Evolutionary conservation across 2,797 vertebrate genomes (phyloP), one percentile per base, ranked within the genome.

Genomic region (Tenualosa thibaudeaui): DNA sequence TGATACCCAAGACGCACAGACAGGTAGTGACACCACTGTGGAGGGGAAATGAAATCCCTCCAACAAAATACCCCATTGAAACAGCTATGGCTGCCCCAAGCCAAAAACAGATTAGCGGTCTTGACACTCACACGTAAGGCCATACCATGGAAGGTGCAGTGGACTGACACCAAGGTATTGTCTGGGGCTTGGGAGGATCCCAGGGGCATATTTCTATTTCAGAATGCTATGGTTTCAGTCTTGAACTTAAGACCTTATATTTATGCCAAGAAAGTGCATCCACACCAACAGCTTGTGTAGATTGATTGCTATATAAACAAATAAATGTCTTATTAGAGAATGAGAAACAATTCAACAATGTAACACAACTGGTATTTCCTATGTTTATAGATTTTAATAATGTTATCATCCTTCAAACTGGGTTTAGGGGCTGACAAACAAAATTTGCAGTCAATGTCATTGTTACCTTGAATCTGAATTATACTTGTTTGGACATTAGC

Each of bases 1-100:
- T 83, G 82, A 81, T 49, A 85, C 82, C 37, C 50, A 62, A 85
- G 82, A 75, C 3, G 49, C 78, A 31, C 40, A 68, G 50, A 81
- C 71, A 81, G 81, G 81, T 81, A 83, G 53, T 53, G 51, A 84
- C 81, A 87, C 60, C 58, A 81, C 82, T 81, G 83, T 56, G 49
- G 50, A 49, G 31, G 71, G 50, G 40, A 58, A 85, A 87, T 56
- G 68, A 10, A 81, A 83, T 81, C 78, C 81, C 56, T 43, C 43
- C 40, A 62, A 68, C 84, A 53, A 58, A 83, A 87, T 37, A 10
- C 37, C 62, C 37, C 71, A 78, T 78, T 78, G 71, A 78, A 78
- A 46, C 71, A 46, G 71, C 71, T 7, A 78, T 17, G 40, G 71
- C 71, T 46, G 71, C 71, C 71, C 71, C 15, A 19, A 78, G 71